Base-by-base conservation (phyloP, 2,888 invertebrate genomes). In the Ariolimax columbianus region DNA sequence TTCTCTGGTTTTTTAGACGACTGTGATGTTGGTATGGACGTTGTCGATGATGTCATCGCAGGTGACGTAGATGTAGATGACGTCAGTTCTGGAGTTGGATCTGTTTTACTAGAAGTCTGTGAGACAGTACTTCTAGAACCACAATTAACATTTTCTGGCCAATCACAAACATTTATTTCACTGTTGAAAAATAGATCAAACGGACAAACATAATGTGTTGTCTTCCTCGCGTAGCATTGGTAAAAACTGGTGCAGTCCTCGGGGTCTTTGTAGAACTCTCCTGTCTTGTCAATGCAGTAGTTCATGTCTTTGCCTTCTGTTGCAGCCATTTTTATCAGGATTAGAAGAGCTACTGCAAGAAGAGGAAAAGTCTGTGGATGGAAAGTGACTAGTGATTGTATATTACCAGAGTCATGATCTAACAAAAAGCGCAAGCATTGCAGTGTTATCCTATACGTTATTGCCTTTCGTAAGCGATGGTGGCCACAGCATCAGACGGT, bases 231-330 rank as follows among this genome's bases (percentile, higher is more conserved):
- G 17, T 33, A 26, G 68, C 80, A 80, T 9, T 2, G 43, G 80
- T 80, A 80, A 17, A 33, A 80, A 4, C 26, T 80, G 68, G 47
- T 33, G 30, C 80, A 80, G 51, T 80, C 70, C 0, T 68, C 43
- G 23, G 80, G 80, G 26, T 80, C 68, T 2, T 43, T 23, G n/a
- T 68, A 30, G 11, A 70, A 40, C 33, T 0, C 17, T 9, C 1
- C 6, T 4, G 2, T 51, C 23, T 47, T 80, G n/a, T 47, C 47
- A 14, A 17, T 1, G 19, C 80, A 68, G 30, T 47, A 80, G 66
- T 47, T 33, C 11, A 26, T 1, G 11, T n/a, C 14, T 19, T 6
- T 7, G 55, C n/a, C 77, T 40, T 38, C 63, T 30, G n/a, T 23
- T 38, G 23, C 17, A 4, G 6, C 0, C 33, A 75, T 43, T 33